These are phyloP conservation scores for Psilopsiagon aurifrons DNA, from an alignment of 2,113 vertebrate genomes.

Conservation along the genomic window DNA sequence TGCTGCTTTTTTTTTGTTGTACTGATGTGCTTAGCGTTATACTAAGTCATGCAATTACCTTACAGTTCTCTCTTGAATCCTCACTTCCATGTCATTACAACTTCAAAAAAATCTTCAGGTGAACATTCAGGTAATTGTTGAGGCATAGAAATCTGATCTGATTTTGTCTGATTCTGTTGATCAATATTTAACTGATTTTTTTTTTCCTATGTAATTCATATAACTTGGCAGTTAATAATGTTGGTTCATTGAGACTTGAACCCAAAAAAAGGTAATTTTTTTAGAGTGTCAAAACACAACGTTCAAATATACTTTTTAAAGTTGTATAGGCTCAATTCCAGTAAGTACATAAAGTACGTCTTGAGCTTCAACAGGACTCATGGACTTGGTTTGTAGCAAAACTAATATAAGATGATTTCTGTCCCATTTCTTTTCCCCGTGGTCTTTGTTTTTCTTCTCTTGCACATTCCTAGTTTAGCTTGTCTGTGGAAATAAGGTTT, in stretches of 20 bases:
- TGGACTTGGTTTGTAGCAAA: rapidly evolving
- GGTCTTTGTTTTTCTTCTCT: not conserved
- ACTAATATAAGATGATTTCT: not conserved
- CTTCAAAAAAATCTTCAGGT: not conserved
- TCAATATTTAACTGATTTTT: not conserved
- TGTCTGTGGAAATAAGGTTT: not conserved
- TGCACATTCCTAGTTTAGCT: not conserved
- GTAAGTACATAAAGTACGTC: rapidly evolving
- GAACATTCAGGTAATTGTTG: not conserved
- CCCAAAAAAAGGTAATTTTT: not conserved
- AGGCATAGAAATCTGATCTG: not conserved
- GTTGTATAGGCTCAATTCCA: not conserved
- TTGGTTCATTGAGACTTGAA: not conserved
- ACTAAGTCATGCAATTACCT: not conserved
- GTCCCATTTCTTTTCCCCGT: not conserved
- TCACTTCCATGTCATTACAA: not conserved
- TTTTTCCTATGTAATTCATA: not conserved
- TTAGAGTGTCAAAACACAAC: not conserved
- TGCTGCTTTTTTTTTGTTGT: not conserved
- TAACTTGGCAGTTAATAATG: not conserved
- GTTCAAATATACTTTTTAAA: not conserved
- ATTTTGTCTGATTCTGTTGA: not conserved
- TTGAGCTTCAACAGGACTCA: rapidly evolving
- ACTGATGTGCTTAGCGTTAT: not conserved
- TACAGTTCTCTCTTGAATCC: not conserved